Conservation (phyloP, 23 tunicate genomes). For the Halocynthia aurantium region DNA sequence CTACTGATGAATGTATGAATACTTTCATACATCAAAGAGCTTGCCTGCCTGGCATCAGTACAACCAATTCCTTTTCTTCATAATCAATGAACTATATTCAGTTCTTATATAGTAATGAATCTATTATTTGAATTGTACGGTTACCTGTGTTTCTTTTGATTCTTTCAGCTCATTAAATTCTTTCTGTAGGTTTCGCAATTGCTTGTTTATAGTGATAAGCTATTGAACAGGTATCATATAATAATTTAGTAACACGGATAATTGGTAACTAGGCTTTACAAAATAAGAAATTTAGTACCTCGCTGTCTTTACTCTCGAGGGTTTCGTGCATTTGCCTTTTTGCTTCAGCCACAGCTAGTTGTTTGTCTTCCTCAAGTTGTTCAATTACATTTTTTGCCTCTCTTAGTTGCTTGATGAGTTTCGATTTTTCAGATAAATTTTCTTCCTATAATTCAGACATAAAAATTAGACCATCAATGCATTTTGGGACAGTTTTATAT, state of each 20-base stretch:
- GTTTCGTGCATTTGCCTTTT: conserved; percentile 77
- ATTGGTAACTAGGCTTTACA: too few relatives aligned
- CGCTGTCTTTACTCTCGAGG: conserved; percentile 64
- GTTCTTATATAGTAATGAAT: too few relatives aligned
- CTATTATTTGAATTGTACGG: too few relatives aligned
- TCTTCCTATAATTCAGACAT: too few relatives aligned
- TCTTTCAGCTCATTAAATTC: conserved; percentile 27
- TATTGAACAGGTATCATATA: neutral
- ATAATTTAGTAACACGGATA: too few relatives aligned
- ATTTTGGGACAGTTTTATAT: too few relatives aligned
- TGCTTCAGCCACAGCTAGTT: conserved; percentile 78
- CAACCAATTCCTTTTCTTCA: too few relatives aligned
- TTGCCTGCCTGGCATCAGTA: too few relatives aligned
- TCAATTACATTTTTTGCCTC: conserved; percentile 71
- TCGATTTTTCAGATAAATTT: conserved; percentile 62
- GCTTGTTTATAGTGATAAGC: conserved; percentile 41
- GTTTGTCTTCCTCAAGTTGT: conserved; percentile 86
- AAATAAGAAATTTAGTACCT: conserved; percentile 8
- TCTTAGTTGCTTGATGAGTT: conserved; percentile 46
- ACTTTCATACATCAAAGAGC: too few relatives aligned
- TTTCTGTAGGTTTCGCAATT: conserved; percentile 20
- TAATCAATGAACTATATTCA: too few relatives aligned
- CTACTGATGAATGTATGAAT: too few relatives aligned
- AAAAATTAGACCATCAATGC: too few relatives aligned
- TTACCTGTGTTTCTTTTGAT: conserved; percentile 32